A percentile compares a stretch with the other conserved stretches of the same genome.
These are phyloP conservation scores for Aurelia coerulea DNA, from an alignment of 30 jellyfish, hydroid and myxozoan genomes.

Conservation along the genomic window DNA sequence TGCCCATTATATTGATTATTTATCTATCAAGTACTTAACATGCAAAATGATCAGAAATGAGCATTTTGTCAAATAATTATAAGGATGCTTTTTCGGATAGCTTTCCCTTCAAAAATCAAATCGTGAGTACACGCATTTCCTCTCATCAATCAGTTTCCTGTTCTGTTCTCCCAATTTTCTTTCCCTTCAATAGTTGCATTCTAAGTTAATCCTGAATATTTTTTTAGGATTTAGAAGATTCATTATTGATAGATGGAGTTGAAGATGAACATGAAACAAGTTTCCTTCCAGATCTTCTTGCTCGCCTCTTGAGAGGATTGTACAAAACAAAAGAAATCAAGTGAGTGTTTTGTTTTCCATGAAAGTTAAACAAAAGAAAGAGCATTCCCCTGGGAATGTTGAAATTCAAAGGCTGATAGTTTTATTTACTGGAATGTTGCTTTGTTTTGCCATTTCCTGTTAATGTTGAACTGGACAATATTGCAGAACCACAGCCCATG, in stretches of 20 bases:
- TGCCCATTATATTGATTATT: too few relatives aligned
- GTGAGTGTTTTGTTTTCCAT: constrained; percentile 39
- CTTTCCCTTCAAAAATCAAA: too few relatives aligned
- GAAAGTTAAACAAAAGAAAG: constrained; percentile 28
- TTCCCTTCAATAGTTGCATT: too few relatives aligned
- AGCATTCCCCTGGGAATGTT: constrained; percentile 37
- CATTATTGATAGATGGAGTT: constrained; percentile 83
- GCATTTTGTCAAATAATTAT: too few relatives aligned
- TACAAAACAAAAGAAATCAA: constrained; percentile 89
- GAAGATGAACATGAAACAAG: constrained; percentile 74
- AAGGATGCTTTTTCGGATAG: too few relatives aligned
- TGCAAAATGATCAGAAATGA: too few relatives aligned
- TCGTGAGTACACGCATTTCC: too few relatives aligned
- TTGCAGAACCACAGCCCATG: too few relatives aligned
- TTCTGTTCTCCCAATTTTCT: too few relatives aligned
- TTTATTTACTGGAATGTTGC: not conserved
- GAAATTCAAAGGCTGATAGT: not conserved
- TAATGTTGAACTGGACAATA: not conserved
- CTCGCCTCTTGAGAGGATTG: constrained; percentile 85
- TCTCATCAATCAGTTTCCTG: too few relatives aligned
- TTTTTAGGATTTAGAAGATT: constrained; percentile 91
- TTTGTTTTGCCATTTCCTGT: not conserved
- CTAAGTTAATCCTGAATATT: not conserved
- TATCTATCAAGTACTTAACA: too few relatives aligned
- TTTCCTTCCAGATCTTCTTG: constrained; percentile 86